Evolutionary conservation across 2,888 invertebrate species (phyloP).

Genomic region (Julus scandinavius): DNA sequence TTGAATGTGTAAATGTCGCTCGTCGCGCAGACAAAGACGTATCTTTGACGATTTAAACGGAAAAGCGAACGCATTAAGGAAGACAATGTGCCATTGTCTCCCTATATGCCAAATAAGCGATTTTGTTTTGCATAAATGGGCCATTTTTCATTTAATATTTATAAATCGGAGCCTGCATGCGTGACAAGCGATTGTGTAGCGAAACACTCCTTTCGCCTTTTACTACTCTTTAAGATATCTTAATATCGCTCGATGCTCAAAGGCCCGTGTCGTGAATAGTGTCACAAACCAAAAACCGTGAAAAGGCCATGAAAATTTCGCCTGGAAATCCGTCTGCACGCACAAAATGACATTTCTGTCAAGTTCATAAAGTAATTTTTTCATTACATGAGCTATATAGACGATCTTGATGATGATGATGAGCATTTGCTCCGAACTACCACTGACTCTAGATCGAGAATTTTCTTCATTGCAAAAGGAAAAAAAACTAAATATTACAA

Average conservation of each 20-base stretch:
- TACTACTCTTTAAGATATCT: slow-evolving; percentile 4
- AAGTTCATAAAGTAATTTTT: not conserved
- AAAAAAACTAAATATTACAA: no score
- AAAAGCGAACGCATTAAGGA: slow-evolving; percentile 34
- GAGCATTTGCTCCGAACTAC: no score
- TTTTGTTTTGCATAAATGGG: slow-evolving; percentile 5
- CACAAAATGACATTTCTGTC: not conserved
- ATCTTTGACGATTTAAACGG: slow-evolving; percentile 41
- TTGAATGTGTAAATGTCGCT: slow-evolving; percentile 46
- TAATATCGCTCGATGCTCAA: not conserved
- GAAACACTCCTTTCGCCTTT: not conserved
- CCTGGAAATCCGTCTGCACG: not conserved
- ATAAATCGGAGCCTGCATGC: slow-evolving; percentile 11
- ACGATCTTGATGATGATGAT: no score
- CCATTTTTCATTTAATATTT: slow-evolving; percentile 46
- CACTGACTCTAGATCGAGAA: not conserved
- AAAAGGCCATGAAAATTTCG: not conserved
- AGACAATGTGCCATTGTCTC: slow-evolving; percentile 39
- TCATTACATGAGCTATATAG: no score
- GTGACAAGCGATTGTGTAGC: not conserved
- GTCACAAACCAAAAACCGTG: slow-evolving; percentile 40
- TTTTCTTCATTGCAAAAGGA: no score
- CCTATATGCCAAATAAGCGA: not conserved
- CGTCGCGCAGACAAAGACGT: slow-evolving; percentile 22
- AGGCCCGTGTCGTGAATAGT: not conserved